Evolutionary conservation across 2,888 invertebrate species (phyloP), one percentile per base, ranked within the genome.

Genomic region (Drosophila meridiana): DNA sequence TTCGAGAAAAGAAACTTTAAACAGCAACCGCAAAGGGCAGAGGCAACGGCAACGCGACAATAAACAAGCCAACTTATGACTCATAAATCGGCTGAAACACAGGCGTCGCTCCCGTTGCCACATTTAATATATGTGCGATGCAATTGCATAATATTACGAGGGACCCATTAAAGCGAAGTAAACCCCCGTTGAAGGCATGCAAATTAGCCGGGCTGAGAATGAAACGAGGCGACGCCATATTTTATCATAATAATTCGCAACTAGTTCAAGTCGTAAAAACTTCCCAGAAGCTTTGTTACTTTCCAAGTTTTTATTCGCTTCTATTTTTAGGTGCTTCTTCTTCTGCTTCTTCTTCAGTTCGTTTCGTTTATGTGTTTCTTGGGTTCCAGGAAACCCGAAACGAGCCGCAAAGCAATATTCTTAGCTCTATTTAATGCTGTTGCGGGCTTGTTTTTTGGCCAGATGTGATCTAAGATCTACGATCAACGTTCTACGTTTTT

Each of bases 361-460:
- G 48, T 30, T 48, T 43, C 53, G 36, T 26, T 52, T 38, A 14
- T 53, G 40, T 14, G 40, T 14, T 40, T 32, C 5, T 64, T 1
- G 38, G 55, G 2, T 68, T 68, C 68, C 50, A 13, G 48, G 68
- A 68, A 57, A 30, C 67, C 20, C 20, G 48, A 68, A 68, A 66
- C 14, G 67, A 67, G 67, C 48, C 55, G 36, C 55, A 67, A 66
- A 69, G 53, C 53, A 56, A 67, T 67, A 55, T 66, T 67, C 67
- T 67, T 66, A 67, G 67, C 68, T 57, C 57, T 57, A 57, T 67
- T 67, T 57, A 67, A 67, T 48, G 42, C 67, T 50, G 42, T 36
- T 42, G 36, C n/a, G 11, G n/a, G 36, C 62, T 20, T 34, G n/a
- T 64, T 50, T 36, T 36, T 5, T 34, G 20, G 11, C 36, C 53